Conservation (phyloP, 2,888 invertebrate species). For the Pemphredon lugubris region DNA sequence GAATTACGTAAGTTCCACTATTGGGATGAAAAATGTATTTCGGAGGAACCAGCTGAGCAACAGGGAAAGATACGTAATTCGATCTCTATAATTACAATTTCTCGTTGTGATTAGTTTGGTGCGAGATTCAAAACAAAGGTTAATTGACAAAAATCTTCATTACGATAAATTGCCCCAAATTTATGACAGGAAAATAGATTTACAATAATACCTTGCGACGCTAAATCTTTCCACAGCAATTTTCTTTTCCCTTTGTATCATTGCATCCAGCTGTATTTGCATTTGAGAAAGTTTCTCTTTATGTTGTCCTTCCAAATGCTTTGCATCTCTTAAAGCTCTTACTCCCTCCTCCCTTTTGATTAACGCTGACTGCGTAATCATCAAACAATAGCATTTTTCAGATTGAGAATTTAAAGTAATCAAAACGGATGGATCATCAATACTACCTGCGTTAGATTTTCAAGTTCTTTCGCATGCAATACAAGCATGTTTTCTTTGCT, state of each 20-base stretch:
- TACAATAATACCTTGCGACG: conserved; percentile 67
- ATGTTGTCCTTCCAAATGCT: conserved; percentile 71
- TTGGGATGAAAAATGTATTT: too few species aligned
- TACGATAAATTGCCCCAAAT: not conserved
- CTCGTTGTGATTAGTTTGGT: too few species aligned
- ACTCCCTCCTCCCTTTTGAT: conserved; percentile 75
- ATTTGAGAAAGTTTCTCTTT: conserved; percentile 70
- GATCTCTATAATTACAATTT: too few species aligned
- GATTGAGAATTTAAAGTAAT: not conserved
- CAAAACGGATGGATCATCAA: not conserved
- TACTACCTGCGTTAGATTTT: conserved; percentile 73
- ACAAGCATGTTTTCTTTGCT: conserved; percentile 73
- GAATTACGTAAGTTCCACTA: too few species aligned
- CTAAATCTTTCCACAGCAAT: conserved; percentile 71
- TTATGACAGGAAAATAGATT: not conserved
- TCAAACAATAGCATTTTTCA: conserved; percentile 3
- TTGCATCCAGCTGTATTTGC: conserved; percentile 69
- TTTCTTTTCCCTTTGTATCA: conserved; percentile 74
- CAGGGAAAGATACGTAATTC: too few species aligned
- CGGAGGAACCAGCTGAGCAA: too few species aligned
- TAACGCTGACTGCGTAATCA: conserved; percentile 67
- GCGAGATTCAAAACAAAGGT: too few species aligned
- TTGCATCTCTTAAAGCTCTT: conserved; percentile 73
- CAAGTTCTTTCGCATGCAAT: conserved; percentile 74
- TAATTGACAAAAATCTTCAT: too few species aligned